These are phyloP conservation scores for Amblyjoppa proteus DNA, from an alignment of 2,888 invertebrate species.

Conservation along the genomic window DNA sequence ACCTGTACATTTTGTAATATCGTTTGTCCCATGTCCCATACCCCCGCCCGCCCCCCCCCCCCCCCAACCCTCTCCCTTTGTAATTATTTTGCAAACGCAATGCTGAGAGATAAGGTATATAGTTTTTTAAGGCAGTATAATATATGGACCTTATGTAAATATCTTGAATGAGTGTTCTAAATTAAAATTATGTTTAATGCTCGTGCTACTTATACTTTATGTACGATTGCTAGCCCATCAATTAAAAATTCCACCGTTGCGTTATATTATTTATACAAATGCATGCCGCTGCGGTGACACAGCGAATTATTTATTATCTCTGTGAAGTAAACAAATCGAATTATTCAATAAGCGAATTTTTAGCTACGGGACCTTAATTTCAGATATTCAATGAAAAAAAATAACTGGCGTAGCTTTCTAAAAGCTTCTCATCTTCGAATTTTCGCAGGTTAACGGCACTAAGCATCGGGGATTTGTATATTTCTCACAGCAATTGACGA, in stretches of 20 bases:
- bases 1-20: slow-evolving; percentile 84
- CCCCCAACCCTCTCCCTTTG: slow-evolving; percentile 76
- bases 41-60: not conserved
- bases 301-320: not conserved
- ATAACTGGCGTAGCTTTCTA: not conserved
- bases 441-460: not conserved
- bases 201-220: slow-evolving; percentile 70
- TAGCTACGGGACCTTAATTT: not conserved
- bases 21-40: slow-evolving; percentile 66
- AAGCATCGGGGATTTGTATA: not conserved
- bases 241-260: not conserved
- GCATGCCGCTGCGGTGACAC: not conserved
- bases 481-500: not conserved
- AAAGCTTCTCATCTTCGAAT: not conserved
- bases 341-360: not conserved
- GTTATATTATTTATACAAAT: slow-evolving; percentile 2
- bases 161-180: slow-evolving; percentile 84
- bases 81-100: slow-evolving; percentile 79
- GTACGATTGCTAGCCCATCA: slow-evolving; percentile 39
- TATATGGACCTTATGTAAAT: slow-evolving; percentile 83
- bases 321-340: not conserved
- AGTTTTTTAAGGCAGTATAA: slow-evolving; percentile 82
- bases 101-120: slow-evolving; percentile 77
- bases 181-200: slow-evolving; percentile 83
- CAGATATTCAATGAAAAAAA: not conserved